Base-by-base conservation (phyloP, 2,113 vertebrate species). In the Plotosus lineatus region DNA sequence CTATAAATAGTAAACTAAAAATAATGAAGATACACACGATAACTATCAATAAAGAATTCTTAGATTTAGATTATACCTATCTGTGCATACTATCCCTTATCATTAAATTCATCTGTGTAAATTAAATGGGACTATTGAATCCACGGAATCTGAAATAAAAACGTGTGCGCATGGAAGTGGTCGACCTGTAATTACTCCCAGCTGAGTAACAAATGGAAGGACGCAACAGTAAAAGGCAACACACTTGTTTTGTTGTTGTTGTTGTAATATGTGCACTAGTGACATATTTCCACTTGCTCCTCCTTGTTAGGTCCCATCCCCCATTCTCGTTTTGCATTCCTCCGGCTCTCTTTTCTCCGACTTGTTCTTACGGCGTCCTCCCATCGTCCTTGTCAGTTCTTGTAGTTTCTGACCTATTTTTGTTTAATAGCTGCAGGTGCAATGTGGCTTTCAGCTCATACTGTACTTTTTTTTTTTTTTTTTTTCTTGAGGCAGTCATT, bases 331-430 rank as follows among this genome's bases (percentile, higher is more conserved):
- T 51, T 5, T 50, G 50, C 66, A 53, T 74, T 23, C 28, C 36
- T 80, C 28, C 68, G 33, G 17, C 60, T 31, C 26, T 26, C 38
- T 56, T 58, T 38, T n/a, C 19, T 36, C 51, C 6, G 0, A 14
- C 38, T 68, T 6, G 44, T 46, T 79, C 33, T 26, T 72, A 33
- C 19, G 23, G 23, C 73, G 78, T 48, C 78, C 51, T 40, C 40
- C 23, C 65, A 36, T 53, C 38, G 19, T 19, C 48, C 71, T 50
- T 48, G 42, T 38, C 53, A 50, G 2, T 31, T 58, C 55, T 60
- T 69, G 40, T 61, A 36, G 33, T n/a, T 36, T 80, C 68, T 73
- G 68, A 80, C 53, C 78, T 80, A 80, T 15, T 83, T 84, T 83
- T 74, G 79, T 69, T 80, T 51, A 61, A 75, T 40, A 48, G 38